A percentile compares a stretch with the other conserved stretches of the same genome.
Evolutionary conservation across 2,113 vertebrate genomes (phyloP).

Genomic region (Gadus macrocephalus): DNA sequence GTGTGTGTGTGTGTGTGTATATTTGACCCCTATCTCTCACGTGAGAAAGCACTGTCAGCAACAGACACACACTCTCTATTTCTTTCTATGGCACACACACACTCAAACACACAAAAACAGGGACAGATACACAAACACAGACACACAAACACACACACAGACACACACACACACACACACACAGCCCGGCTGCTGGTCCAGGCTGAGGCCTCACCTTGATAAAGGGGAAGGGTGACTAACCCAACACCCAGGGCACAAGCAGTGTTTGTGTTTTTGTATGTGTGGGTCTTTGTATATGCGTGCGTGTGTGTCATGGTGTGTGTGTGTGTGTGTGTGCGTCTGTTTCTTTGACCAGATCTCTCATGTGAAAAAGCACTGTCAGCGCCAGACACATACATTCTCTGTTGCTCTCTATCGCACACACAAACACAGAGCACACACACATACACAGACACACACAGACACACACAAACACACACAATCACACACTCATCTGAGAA

Average conservation of each 20-base stretch:
- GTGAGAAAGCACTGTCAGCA: too few species aligned
- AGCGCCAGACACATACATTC: neutral
- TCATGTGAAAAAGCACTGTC: neutral
- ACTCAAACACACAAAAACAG: neutral
- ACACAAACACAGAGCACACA: slow-evolving; percentile 9
- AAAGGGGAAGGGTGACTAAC: neutral
- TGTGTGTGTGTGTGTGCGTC: neutral
- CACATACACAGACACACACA: neutral
- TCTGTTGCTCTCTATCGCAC: neutral
- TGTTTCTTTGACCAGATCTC: neutral
- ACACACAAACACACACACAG: neutral
- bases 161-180: neutral
- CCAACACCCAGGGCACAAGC: neutral
- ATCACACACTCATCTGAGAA: slow-evolving; percentile 12
- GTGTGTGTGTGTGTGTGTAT: slow-evolving; percentile 5
- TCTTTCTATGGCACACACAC: neutral
- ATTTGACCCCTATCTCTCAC: neutral
- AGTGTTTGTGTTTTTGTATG: neutral
- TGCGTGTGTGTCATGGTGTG: neutral
- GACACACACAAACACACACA: slow-evolving; percentile 1
- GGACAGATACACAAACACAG: neutral
- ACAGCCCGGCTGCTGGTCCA: slow-evolving; percentile 16
- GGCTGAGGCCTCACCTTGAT: slow-evolving; percentile 34
- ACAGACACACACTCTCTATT: neutral
- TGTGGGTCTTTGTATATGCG: slow-evolving; percentile 4